Conservation (phyloP, 2,888 invertebrate species). For the Morpho achilles region DNA sequence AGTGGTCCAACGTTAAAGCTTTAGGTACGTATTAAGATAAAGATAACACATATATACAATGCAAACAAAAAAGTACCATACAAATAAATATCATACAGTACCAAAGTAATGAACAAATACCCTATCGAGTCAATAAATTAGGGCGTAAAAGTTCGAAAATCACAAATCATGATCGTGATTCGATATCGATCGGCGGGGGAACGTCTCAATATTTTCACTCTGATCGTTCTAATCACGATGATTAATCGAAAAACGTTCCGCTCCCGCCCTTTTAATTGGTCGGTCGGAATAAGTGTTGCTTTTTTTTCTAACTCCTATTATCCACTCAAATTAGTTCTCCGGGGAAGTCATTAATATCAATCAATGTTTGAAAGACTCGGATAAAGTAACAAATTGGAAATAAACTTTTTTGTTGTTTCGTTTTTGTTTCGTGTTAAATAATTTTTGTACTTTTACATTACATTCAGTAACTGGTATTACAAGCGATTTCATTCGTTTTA, state of each 20-base stretch:
- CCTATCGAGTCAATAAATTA: slow-evolving; percentile 15
- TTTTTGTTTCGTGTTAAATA: background rate
- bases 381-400: slow-evolving; percentile 31
- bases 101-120: slow-evolving; percentile 3
- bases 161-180: slow-evolving; percentile 24
- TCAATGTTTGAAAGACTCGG: slow-evolving; percentile 34
- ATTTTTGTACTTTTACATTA: too few relatives aligned
- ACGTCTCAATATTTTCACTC: slow-evolving; percentile 28
- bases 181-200: slow-evolving; percentile 23
- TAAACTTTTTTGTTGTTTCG: background rate
- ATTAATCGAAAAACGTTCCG: slow-evolving; percentile 27
- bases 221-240: slow-evolving; percentile 27
- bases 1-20: too few relatives aligned
- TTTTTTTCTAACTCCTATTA: slow-evolving; percentile 68
- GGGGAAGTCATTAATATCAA: slow-evolving; percentile 68
- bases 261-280: slow-evolving; percentile 29
- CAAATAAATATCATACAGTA: too few relatives aligned
- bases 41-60: too few relatives aligned
- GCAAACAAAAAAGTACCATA: too few relatives aligned
- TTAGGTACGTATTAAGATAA: too few relatives aligned
- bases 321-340: slow-evolving; percentile 71
- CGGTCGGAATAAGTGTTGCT: slow-evolving; percentile 10
- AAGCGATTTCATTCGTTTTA: too few relatives aligned
- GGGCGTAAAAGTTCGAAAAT: slow-evolving; percentile 13
- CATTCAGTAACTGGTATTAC: too few relatives aligned